Base-by-base conservation (phyloP, 2,797 vertebrate genomes). In the Ptychadena robeensis region DNA sequence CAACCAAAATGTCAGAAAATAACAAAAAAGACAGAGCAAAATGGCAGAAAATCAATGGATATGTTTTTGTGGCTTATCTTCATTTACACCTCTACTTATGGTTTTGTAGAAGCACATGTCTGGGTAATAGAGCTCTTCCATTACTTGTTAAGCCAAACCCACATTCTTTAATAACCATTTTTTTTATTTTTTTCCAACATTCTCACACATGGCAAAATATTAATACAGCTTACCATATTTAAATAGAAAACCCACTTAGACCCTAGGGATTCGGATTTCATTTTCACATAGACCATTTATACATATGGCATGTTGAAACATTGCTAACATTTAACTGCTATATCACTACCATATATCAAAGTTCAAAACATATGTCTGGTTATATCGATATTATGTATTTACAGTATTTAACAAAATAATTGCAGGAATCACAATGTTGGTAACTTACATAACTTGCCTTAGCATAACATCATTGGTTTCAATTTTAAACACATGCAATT, bases 221-320 rank as follows among this genome's bases (percentile, higher is more conserved):
- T 75, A 75, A 75, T 75, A 64, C 34, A 75, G 73, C 57, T 75
- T 75, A 75, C 57, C 57, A 64, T 63, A 75, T 75, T 75, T 75
- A 38, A 75, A 64, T 34, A 64, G 25, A 27, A 75, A 75, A 75
- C 57, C 73, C 35, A 75, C 73, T 75, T 22, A 63, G n/a, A 30
- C 53, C 35, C 59, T 9, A 18, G 73, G 73, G 73, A 74, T 37
- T 63, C 32, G 28, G 63, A 74, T 74, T 61, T 28, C 32, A 75
- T 64, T 75, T 75, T 61, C 34, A 75, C 59, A 22, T 64, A 18
- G 32, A 75, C 44, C 44, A 64, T 63, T 22, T 75, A 30, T 40
- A 64, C 57, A 75, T 64, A 28, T 64, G 32, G n/a, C 10, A 6
- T 38, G 28, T 75, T 64, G 25, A 75, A 25, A 28, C 14, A 38